Evolutionary conservation across 2,113 vertebrate genomes (phyloP).

Genomic region (Rallus limicola): DNA sequence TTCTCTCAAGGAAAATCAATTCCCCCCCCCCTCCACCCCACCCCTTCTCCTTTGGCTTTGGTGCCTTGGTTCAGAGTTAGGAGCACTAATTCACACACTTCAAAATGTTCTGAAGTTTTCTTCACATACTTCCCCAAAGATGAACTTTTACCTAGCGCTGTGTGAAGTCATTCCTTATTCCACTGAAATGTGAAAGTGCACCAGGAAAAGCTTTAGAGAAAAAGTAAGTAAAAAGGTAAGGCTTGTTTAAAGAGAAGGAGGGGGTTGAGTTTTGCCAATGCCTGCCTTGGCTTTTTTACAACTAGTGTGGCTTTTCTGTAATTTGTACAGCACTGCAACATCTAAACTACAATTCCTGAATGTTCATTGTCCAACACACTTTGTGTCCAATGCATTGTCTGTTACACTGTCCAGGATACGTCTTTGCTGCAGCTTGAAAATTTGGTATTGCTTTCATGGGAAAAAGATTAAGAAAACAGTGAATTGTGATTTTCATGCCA

Average conservation of each 20-base stretch:
- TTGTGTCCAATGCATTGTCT: background rate
- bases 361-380: background rate
- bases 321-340: background rate
- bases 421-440: background rate
- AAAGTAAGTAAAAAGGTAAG: background rate
- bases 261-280: background rate
- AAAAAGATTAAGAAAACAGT: background rate
- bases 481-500: background rate
- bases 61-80: constrained; percentile 3
- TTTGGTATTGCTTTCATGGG: background rate
- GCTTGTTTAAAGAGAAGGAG: background rate
- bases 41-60: background rate
- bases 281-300: background rate
- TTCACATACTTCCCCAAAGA: background rate
- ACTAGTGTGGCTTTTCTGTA: background rate
- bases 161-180: constrained; percentile 22
- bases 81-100: constrained; percentile 10
- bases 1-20: constrained; percentile 47
- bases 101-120: constrained; percentile 40
- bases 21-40: too few relatives aligned
- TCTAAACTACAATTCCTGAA: background rate
- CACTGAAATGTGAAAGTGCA: constrained; percentile 32
- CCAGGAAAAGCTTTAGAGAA: background rate
- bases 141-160: constrained; percentile 20
- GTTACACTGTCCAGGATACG: rapidly evolving